phyloP scores from a whole-genome alignment of 2,113 vertebrate species.

The Chaetops frenatus region DNA sequence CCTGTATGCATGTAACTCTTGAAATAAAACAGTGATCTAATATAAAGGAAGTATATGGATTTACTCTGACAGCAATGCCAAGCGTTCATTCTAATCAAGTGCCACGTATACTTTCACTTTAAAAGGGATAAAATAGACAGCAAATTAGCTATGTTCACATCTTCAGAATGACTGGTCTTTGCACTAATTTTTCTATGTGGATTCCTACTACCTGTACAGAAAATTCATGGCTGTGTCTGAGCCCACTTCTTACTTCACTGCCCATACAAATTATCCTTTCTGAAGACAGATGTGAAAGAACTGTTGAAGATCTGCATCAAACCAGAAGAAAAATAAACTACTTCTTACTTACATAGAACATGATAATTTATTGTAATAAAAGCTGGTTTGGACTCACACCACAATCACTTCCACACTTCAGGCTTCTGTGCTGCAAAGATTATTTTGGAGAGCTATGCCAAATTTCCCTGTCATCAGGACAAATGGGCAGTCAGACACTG shows the following conservation, averaged over 20 bases:
- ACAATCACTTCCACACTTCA: neutral
- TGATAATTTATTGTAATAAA: neutral
- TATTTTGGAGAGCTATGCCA: neutral
- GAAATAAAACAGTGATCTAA: slow-evolving; percentile 52
- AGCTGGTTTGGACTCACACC: neutral
- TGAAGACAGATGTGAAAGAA: neutral
- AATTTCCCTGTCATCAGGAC: neutral
- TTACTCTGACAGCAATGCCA: slow-evolving; percentile 19
- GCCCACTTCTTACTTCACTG: neutral
- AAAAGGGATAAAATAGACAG: neutral
- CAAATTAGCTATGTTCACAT: neutral
- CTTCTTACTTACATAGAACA: neutral
- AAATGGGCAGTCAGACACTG: neutral
- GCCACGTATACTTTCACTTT: neutral
- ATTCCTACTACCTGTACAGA: neutral
- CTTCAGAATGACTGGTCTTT: neutral
- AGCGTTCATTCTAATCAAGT: neutral
- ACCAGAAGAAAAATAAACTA: neutral
- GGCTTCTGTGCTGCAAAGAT: neutral
- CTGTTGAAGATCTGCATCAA: neutral
- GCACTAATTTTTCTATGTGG: neutral
- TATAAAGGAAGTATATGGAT: slow-evolving; percentile 27
- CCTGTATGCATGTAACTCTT: slow-evolving; percentile 18
- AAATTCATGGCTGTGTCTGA: neutral
- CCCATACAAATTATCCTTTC: neutral